Base-by-base conservation (phyloP, 2,797 vertebrate species). In the Paramormyrops hopkinsi region DNA sequence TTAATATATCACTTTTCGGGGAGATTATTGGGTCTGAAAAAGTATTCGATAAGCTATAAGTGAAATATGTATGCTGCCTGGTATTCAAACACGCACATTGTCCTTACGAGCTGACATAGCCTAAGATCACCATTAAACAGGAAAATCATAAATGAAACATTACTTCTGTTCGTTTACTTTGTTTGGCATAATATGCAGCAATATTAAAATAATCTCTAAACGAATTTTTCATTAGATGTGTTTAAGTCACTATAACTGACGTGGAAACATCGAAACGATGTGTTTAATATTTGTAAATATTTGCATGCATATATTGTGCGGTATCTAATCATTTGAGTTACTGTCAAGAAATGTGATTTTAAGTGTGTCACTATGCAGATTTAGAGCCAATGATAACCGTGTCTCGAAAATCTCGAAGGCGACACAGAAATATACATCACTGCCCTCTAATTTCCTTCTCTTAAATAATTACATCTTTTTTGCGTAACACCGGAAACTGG, bases 111-210 rank as follows among this genome's bases (percentile, higher is more conserved):
- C 73, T 46, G 41, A 82, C 41, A 82, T 82, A 46, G 19, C 41
- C 6, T 22, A 46, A 46, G 8, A 82, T 82, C 37, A 82, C 37
- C 19, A 82, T 82, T 82, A 46, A 82, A 46, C 41, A 11, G 41
- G 41, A 82, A 82, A 46, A 82, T 82, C 6, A 82, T 82, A 82
- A 82, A 82, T 82, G 76, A 82, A 82, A 46, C 76, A 82, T 2
- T 19, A 44, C 41, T 44, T 44, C 37, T 46, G 19, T 46, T 44
- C 41, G 41, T 82, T 82, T 82, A 82, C 76, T 82, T 44, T 79
- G 37, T 79, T 79, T 82, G 41, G 6, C 19, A 22, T 46, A 82
- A 82, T 46, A 82, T 22, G 41, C 6, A 46, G 41, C 19, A n/a
- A 22, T 46, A 76, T 82, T 82, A 82, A 44, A 82, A 82, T n/a